Base-by-base conservation (phyloP, 2,888 invertebrate genomes). In the Notodonta ziczac region DNA sequence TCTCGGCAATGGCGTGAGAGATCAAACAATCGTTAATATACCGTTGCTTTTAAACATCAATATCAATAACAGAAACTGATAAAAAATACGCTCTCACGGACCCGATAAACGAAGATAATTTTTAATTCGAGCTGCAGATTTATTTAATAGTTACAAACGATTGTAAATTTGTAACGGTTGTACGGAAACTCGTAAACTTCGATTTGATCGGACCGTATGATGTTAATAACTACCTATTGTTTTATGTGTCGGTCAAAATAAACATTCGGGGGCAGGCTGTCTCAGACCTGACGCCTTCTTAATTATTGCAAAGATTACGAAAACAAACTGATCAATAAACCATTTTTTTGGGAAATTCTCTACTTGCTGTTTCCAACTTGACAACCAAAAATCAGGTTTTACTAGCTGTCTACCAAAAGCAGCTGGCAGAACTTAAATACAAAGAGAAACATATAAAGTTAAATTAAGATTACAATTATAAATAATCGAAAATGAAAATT, bases 81-180 rank as follows among this genome's bases (percentile, higher is more conserved):
- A 74, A 70, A 77, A 76, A 74, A 77, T 84, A 69, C 66, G 70
- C 66, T 89, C 88, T 83, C 89, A 89, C 89, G 88, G 70, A 76
- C 70, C 69, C 75, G 78, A 82, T 80, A 83, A 76, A 83, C 86
- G 88, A 78, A 86, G 84, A 85, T 78, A 88, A 88, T 85, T 84
- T 83, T 83, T 88, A 90, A 91, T 91, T 87, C 73, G 83, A 81
- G 82, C 85, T 88, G 89, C 88, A 84, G 88, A 89, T 89, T 89
- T 85, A 79, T 82, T 82, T 84, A 87, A 86, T 85, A 78, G 81
- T 77, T 76, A 75, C 78, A 83, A 83, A 68, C 85, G 83, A 87
- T 87, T 89, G 85, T 82, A 74, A 79, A 89, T 90, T 89, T 72
- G 85, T 77, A 76, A 82, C 82, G 86, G 87, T 70, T 73, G 73